Evolutionary conservation across 2,888 invertebrate genomes (phyloP).

Genomic region (Yponomeuta plumbellus): DNA sequence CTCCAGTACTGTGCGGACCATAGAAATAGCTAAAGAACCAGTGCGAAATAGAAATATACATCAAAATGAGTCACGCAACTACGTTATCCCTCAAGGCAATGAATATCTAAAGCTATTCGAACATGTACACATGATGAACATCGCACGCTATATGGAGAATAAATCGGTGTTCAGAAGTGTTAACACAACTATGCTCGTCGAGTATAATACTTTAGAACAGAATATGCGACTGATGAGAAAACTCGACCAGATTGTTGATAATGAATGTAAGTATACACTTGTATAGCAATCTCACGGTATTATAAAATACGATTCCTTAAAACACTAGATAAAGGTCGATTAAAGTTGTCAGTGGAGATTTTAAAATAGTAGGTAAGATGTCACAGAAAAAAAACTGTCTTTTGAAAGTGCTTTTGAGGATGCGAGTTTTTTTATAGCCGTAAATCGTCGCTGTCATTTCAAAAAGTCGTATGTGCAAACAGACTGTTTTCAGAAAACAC

Average conservation of each 20-base stretch:
- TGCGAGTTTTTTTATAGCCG: too few species aligned
- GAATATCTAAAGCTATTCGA: constrained; percentile 43
- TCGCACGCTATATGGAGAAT: constrained; percentile 36
- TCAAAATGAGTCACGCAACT: constrained; percentile 22
- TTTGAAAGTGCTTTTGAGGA: too few species aligned
- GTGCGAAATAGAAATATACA: background rate
- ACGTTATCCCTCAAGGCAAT: constrained; percentile 40
- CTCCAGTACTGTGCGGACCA: background rate
- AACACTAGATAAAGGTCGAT: too few species aligned
- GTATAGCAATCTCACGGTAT: too few species aligned
- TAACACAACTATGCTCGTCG: constrained; percentile 31
- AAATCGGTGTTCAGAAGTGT: constrained; percentile 33
- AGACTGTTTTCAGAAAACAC: too few species aligned
- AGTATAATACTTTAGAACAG: constrained; percentile 39
- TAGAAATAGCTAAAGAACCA: background rate
- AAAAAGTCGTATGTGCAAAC: too few species aligned
- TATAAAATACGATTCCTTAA: too few species aligned
- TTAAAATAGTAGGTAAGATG: too few species aligned
- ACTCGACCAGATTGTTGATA: constrained; percentile 29
- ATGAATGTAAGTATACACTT: constrained; percentile 38
- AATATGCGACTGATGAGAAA: constrained; percentile 28
- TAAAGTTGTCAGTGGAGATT: too few species aligned
- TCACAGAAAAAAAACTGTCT: too few species aligned
- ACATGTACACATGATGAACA: constrained; percentile 26
- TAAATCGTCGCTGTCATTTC: too few species aligned